These are phyloP conservation scores for Opisthocomus hoazin DNA, from an alignment of 2,113 vertebrate species.

Conservation along the genomic window DNA sequence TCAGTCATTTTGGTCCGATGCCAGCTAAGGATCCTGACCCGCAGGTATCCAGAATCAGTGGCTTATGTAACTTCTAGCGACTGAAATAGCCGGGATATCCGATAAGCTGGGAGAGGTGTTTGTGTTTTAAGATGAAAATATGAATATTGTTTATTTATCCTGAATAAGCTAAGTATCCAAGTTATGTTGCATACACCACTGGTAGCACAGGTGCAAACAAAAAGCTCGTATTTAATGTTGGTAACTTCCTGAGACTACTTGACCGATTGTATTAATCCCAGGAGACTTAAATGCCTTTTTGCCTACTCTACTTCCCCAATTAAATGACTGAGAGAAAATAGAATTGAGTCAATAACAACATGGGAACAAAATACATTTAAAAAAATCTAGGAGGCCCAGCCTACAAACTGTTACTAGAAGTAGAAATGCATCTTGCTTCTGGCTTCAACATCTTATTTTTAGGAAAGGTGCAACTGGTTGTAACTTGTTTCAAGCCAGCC, in stretches of 20 bases:
- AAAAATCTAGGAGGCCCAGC: neutral
- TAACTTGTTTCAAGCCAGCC: neutral
- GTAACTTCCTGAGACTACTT: neutral
- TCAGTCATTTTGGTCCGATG: conserved; percentile 81
- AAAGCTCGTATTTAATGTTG: neutral
- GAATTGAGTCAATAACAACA: neutral
- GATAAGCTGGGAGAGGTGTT: neutral
- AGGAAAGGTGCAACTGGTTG: neutral
- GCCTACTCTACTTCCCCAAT: neutral
- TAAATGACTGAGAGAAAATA: neutral
- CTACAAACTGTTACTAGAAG: neutral
- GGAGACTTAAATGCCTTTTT: neutral
- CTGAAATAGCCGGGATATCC: neutral
- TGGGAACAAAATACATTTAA: neutral
- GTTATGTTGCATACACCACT: neutral
- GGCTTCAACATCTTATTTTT: neutral
- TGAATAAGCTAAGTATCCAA: neutral
- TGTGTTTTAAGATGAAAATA: neutral
- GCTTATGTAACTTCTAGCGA: neutral
- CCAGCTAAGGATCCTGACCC: conserved; percentile 79
- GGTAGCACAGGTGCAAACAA: neutral
- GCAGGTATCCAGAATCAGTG: conserved; percentile 64
- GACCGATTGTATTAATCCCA: neutral
- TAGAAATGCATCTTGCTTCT: neutral
- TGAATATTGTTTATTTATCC: neutral